Percentiles rank a stretch among this genome's conserved stretches.
Evolutionary conservation across 2,113 vertebrate genomes (phyloP).

Genomic region (Nycticorax nycticorax): DNA sequence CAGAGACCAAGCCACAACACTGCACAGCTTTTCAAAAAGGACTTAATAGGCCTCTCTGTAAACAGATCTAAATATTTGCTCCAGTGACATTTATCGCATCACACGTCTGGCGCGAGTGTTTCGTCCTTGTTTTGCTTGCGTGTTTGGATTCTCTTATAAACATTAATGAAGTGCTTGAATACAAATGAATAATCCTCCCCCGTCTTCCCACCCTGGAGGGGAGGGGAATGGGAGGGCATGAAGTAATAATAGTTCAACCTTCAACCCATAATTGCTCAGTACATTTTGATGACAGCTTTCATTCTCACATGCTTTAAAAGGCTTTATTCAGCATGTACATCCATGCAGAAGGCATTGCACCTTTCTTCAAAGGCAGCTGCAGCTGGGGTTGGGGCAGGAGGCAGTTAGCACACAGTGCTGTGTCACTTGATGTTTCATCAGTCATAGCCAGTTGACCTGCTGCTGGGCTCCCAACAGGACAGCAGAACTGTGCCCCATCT

Average conservation of each 20-base stretch:
- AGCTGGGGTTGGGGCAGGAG: background rate
- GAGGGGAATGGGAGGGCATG: constrained; percentile 35
- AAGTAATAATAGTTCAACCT: constrained; percentile 57
- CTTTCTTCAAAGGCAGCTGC: constrained; percentile 49
- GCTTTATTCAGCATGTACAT: background rate
- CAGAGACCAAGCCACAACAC: constrained; percentile 50
- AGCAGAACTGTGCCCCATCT: background rate
- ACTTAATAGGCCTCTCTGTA: constrained; percentile 66
- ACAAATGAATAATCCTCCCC: constrained; percentile 50
- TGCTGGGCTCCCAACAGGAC: background rate
- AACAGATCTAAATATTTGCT: constrained; percentile 66
- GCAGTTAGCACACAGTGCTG: background rate
- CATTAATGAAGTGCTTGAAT: constrained; percentile 67
- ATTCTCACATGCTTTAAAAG: constrained; percentile 42
- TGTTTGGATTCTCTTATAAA: constrained; percentile 61
- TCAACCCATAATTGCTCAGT: constrained; percentile 39
- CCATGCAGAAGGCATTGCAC: constrained; percentile 19
- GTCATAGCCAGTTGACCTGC: background rate
- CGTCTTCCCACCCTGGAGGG: constrained; percentile 23
- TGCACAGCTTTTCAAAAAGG: constrained; percentile 56
- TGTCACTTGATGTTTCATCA: background rate
- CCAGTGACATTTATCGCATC: constrained; percentile 50
- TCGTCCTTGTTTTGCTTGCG: constrained; percentile 56
- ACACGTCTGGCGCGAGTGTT: constrained; percentile 1
- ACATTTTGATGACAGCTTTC: constrained; percentile 50